phyloP scores from a whole-genome alignment of 1,140 invertebrate species.

The Panagrolaimus sp. region DNA sequence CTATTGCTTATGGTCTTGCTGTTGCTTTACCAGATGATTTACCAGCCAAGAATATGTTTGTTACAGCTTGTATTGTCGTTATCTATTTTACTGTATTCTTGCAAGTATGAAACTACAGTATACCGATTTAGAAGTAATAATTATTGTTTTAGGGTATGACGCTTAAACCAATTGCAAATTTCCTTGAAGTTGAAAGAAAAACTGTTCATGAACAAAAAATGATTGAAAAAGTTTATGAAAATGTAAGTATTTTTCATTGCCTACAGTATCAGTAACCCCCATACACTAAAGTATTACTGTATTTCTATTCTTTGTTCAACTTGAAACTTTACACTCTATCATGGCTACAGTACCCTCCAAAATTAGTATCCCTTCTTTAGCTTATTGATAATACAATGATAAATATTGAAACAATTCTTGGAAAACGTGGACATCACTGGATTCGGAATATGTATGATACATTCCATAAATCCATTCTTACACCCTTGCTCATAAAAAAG shows the following conservation, averaged over 20 bases:
- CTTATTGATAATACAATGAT: constrained; percentile 54
- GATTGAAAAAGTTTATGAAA: constrained; percentile 52
- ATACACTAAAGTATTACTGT: neutral
- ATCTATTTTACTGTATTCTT: constrained; percentile 65
- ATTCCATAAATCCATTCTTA: constrained; percentile 7
- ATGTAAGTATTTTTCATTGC: constrained; percentile 20
- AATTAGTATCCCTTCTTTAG: constrained; percentile 20
- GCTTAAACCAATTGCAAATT: constrained; percentile 64
- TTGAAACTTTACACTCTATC: neutral
- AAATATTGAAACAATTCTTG: constrained; percentile 53
- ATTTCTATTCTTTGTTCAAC: too few relatives aligned
- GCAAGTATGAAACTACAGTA: constrained; percentile 54
- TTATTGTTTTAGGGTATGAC: constrained; percentile 61
- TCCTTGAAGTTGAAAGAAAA: constrained; percentile 62
- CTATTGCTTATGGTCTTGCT: constrained; percentile 64
- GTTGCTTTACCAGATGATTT: constrained; percentile 61
- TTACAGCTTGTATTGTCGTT: constrained; percentile 63
- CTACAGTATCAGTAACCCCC: neutral
- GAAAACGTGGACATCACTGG: constrained; percentile 55
- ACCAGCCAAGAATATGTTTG: constrained; percentile 61
- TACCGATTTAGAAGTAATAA: neutral
- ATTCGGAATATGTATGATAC: constrained; percentile 42
- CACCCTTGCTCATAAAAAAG: constrained; percentile 48
- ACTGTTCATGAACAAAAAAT: constrained; percentile 46
- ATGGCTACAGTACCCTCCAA: neutral